Base-by-base conservation (phyloP, 2,888 invertebrate species). In the Eilema caniola region DNA sequence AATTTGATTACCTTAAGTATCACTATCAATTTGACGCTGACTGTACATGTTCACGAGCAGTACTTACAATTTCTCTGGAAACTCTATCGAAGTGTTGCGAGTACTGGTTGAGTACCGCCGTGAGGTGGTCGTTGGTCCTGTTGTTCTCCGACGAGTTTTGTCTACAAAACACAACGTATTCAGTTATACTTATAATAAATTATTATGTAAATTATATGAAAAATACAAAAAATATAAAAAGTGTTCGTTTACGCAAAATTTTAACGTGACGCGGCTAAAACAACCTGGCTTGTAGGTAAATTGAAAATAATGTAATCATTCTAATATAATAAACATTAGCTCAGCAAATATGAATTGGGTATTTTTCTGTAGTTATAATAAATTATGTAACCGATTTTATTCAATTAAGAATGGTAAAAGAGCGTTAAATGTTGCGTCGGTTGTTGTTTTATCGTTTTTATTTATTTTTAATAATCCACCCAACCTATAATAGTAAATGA, bases 81-180 rank as follows among this genome's bases (percentile, higher is more conserved):
- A 92, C 84, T 80, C 85, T 89, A 69, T 95, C 95, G 78, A 93
- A 90, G 53, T 93, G 89, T 77, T 92, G 91, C 47, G 92, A 88
- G 84, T 93, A 91, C 74, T 93, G 92, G 69, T 87, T 86, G 70
- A 93, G 87, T 31, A 88, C 89, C 24, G 92, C 92, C n/a, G 85
- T 81, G 24, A 90, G 78, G 7, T 90, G 90, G 76, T 93, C 93
- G 70, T 81, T 80, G n/a, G 85, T 73, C 73, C 88, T 89, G 80
- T 90, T 92, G 83, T 89, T 92, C 71, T 95, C 93, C 20, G 94
- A 91, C 11, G 93, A 93, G 83, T 94, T 95, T 92, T 95, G 95
- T 78, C 95, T 72, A 64, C 62, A 33, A 88, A 87, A 63, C 37
- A 65, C 14, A n/a, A 61, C 25, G 2, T 24, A 41, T 20, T 24